These are phyloP conservation scores for Parasteatoda lunata DNA, from an alignment of 2,888 invertebrate genomes.

Conservation along the genomic window DNA sequence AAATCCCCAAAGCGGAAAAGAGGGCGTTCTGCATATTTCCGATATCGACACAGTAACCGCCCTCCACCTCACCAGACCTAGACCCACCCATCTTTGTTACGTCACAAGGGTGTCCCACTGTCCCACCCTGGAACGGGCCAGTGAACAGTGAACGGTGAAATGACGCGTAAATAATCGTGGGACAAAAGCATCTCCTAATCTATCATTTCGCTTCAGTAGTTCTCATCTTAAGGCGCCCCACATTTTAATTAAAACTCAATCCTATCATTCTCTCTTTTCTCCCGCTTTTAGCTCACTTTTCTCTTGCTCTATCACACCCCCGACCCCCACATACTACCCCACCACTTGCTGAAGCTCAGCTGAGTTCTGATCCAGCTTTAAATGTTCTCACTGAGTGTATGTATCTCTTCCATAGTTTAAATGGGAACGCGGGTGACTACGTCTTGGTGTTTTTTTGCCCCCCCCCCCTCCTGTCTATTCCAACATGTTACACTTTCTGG, in stretches of 20 bases:
- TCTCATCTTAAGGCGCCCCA: conserved; percentile 66
- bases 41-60: conserved; percentile 49
- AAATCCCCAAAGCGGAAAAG: conserved; percentile 47
- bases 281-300: conserved; percentile 51
- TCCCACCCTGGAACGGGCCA: conserved; percentile 58
- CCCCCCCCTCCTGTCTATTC: background rate
- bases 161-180: conserved; percentile 65
- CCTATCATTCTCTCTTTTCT: conserved; percentile 52
- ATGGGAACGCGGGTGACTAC: background rate
- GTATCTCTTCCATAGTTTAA: background rate
- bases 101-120: conserved; percentile 36
- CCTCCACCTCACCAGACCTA: background rate
- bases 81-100: conserved; percentile 39
- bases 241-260: conserved; percentile 69
- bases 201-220: conserved; percentile 65
- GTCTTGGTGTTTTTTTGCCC: background rate
- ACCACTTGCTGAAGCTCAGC: background rate
- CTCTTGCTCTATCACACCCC: conserved; percentile 7
- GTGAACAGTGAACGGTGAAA: conserved; percentile 67
- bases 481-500: conserved; percentile 9
- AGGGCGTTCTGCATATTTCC: conserved; percentile 67
- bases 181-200: conserved; percentile 68
- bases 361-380: background rate
- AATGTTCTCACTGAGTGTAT: conserved; percentile 1
- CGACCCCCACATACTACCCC: background rate